phyloP scores from a whole-genome alignment of 2,113 vertebrate species.

The Eupsittula cactorum region DNA sequence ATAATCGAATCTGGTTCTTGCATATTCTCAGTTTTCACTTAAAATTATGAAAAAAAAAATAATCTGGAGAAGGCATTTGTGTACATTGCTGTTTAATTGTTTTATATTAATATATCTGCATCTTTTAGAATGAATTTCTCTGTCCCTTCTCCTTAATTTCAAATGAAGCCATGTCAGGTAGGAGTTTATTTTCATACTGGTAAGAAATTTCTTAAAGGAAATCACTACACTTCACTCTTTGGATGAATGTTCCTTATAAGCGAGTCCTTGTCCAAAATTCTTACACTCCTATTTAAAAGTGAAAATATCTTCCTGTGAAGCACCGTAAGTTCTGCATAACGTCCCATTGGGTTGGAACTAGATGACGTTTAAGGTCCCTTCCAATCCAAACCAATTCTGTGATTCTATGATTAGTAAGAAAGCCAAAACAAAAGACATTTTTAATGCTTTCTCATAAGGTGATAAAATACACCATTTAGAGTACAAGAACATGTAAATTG shows the following conservation, averaged over 20 bases:
- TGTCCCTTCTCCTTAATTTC: neutral
- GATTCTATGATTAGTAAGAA: neutral
- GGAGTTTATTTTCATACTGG: neutral
- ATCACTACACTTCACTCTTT: neutral
- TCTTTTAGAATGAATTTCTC: neutral
- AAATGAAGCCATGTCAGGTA: neutral
- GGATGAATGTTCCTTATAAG: neutral
- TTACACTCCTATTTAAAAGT: neutral
- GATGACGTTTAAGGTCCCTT: neutral
- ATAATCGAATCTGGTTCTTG: neutral
- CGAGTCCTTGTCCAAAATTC: neutral
- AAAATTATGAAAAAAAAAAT: neutral
- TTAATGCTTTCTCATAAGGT: neutral
- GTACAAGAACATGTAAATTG: neutral
- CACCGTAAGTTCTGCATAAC: neutral
- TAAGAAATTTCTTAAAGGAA: neutral
- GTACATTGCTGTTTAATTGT: neutral
- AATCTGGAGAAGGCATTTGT: neutral
- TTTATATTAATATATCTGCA: neutral
- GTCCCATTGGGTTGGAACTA: neutral
- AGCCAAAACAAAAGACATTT: neutral
- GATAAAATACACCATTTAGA: neutral
- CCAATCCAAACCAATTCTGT: neutral
- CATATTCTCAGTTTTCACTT: neutral
- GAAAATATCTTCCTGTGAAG: neutral